Evolutionary conservation across 2,113 vertebrate species (phyloP).

Genomic region (Tinamus guttatus): DNA sequence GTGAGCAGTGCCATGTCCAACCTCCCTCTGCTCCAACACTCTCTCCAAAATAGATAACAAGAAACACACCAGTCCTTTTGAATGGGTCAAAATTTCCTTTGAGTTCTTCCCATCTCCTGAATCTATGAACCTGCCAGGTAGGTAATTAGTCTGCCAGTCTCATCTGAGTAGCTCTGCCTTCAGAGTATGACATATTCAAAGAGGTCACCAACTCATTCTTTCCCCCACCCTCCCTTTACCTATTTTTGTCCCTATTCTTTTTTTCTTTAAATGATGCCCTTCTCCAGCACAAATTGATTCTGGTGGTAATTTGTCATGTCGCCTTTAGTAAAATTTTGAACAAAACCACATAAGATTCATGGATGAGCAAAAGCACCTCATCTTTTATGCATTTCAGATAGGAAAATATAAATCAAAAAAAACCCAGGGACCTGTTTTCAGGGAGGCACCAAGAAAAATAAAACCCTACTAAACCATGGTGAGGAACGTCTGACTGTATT

Average conservation of each 20-base stretch:
- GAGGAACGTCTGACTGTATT: background rate
- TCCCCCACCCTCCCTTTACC: background rate
- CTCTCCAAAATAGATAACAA: background rate
- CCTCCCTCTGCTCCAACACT: background rate
- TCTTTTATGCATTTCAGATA: constrained; percentile 70
- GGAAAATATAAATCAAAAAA: constrained; percentile 71
- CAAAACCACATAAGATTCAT: constrained; percentile 64
- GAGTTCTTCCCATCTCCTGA: background rate
- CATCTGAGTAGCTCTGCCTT: background rate
- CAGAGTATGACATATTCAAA: constrained; percentile 15
- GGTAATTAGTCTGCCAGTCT: constrained; percentile 32
- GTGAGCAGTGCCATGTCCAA: accelerated
- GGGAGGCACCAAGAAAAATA: background rate
- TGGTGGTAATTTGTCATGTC: constrained; percentile 70
- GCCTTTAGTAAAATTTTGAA: constrained; percentile 69
- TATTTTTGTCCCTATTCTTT: background rate
- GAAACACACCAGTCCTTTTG: background rate
- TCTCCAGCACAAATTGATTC: constrained; percentile 60
- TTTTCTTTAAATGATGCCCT: constrained; percentile 40
- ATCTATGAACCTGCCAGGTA: background rate
- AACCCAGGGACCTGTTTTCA: constrained; percentile 13
- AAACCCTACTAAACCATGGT: background rate
- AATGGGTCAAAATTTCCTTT: background rate
- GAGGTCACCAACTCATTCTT: constrained; percentile 30
- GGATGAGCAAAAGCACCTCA: background rate